Evolutionary conservation across 1,140 invertebrate species (phyloP).

Genomic region (Drosophila nigromelanica): DNA sequence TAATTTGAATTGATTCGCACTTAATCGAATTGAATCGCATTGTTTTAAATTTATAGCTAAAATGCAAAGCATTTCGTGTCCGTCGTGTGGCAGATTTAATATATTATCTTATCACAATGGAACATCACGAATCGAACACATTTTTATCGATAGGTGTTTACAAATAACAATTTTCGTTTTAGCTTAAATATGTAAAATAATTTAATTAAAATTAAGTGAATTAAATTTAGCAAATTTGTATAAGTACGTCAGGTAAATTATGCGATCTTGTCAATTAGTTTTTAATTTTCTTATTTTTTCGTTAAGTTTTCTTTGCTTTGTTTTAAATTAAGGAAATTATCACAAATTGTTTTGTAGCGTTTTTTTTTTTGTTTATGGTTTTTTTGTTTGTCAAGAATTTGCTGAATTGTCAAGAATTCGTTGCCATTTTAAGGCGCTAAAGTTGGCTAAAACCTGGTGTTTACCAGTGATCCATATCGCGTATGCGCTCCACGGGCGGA

Average conservation of each 20-base stretch:
- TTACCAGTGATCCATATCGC: conserved; percentile 83
- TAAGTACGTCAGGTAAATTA: conserved; percentile 49
- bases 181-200: conserved; percentile 67
- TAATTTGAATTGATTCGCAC: conserved; percentile 28
- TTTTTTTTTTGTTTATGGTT: conserved; percentile 37
- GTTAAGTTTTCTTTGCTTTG: conserved; percentile 24
- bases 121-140: conserved; percentile 60
- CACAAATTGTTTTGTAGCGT: conserved; percentile 75
- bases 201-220: conserved; percentile 67
- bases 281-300: conserved; percentile 2
- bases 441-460: neutral
- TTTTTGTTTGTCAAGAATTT: conserved; percentile 32
- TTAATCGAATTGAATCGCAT: conserved; percentile 20
- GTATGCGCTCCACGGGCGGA: conserved; percentile 78
- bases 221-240: conserved; percentile 49
- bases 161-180: conserved; percentile 37
- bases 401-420: conserved; percentile 52
- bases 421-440: neutral
- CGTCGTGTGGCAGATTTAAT: conserved; percentile 53
- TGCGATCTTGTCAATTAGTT: conserved; percentile 57
- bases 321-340: conserved; percentile 73
- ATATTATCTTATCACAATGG: conserved; percentile 68
- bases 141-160: conserved; percentile 8
- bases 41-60: conserved; percentile 24
- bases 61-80: conserved; percentile 33